Percentiles rank a stretch among this genome's conserved stretches.
phyloP scores from a whole-genome alignment of 1,140 invertebrate genomes.

The Artemia franciscana region DNA sequence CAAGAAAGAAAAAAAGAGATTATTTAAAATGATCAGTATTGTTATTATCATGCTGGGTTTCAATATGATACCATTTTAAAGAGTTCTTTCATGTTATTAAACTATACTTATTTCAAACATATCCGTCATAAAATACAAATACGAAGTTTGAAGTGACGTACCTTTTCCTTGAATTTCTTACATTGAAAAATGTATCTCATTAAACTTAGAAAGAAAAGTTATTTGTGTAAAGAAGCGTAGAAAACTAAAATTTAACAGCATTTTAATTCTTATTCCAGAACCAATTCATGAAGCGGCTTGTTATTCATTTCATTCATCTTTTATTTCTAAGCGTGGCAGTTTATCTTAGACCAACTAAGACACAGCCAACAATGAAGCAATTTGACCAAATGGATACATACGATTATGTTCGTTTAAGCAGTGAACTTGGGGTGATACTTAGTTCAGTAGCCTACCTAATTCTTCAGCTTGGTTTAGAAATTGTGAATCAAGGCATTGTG shows the following conservation, averaged over 20 bases:
- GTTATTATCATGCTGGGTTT: too few species aligned
- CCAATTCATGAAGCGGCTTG: constrained; percentile 72
- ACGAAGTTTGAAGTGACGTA: too few species aligned
- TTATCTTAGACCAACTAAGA: constrained; percentile 46
- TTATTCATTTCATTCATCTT: constrained; percentile 60
- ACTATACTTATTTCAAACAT: too few species aligned
- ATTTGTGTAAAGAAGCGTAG: constrained; percentile 1
- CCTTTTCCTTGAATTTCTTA: too few species aligned
- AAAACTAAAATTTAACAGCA: too few species aligned
- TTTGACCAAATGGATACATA: constrained; percentile 19
- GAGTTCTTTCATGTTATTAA: too few species aligned
- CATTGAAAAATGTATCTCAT: too few species aligned
- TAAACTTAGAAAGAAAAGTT: constrained; percentile 3
- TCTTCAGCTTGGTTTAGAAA: constrained; percentile 72
- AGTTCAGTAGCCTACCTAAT: constrained; percentile 72
- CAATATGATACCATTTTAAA: too few species aligned
- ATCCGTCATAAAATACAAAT: too few species aligned
- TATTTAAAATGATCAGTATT: too few species aligned
- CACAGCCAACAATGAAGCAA: constrained; percentile 25
- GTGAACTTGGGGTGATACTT: constrained; percentile 58
- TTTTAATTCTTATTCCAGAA: constrained; percentile 27
- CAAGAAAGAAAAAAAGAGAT: too few species aligned
- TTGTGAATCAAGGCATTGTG: constrained; percentile 70
- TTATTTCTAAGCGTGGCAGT: constrained; percentile 66
- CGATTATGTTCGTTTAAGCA: constrained; percentile 37